A percentile compares a stretch with the other conserved stretches of the same genome.
Evolutionary conservation across 1,140 invertebrate genomes (phyloP).

Genomic region (Drosophila arawakana): DNA sequence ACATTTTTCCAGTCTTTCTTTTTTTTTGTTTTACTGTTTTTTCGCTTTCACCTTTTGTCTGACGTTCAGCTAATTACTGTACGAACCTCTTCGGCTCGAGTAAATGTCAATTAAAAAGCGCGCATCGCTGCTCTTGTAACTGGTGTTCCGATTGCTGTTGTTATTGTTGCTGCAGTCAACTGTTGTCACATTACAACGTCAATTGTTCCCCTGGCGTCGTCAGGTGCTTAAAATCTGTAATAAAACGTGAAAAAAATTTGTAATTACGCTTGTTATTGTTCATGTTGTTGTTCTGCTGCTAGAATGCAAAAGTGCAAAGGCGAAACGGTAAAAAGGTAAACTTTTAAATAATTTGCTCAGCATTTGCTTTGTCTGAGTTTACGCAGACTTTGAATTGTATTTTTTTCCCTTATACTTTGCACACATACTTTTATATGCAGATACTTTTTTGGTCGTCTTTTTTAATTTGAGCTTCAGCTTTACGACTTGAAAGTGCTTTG

Average conservation of each 20-base stretch:
- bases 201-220: conserved; percentile 59
- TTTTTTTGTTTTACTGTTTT: conserved; percentile 20
- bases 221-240: conserved; percentile 78
- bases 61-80: conserved; percentile 65
- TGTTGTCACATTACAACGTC: conserved; percentile 78
- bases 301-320: conserved; percentile 60
- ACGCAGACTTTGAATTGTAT: not conserved
- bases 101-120: conserved; percentile 81
- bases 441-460: conserved; percentile 30
- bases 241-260: conserved; percentile 82
- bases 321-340: conserved; percentile 59
- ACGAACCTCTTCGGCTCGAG: conserved; percentile 66
- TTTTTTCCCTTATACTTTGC: not conserved
- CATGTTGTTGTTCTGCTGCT: conserved; percentile 43
- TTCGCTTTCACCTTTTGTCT: conserved; percentile 24
- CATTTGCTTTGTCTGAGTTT: conserved; percentile 33
- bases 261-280: conserved; percentile 69
- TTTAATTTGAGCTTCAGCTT: conserved; percentile 77
- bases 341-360: conserved; percentile 70
- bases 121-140: conserved; percentile 57
- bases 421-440: conserved; percentile 4
- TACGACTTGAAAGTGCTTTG: conserved; percentile 75
- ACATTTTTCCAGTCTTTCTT: conserved; percentile 30
- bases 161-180: conserved; percentile 55
- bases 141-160: conserved; percentile 33